Conservation (phyloP, 2,113 vertebrate genomes). For the Semicossyphus pulcher region DNA sequence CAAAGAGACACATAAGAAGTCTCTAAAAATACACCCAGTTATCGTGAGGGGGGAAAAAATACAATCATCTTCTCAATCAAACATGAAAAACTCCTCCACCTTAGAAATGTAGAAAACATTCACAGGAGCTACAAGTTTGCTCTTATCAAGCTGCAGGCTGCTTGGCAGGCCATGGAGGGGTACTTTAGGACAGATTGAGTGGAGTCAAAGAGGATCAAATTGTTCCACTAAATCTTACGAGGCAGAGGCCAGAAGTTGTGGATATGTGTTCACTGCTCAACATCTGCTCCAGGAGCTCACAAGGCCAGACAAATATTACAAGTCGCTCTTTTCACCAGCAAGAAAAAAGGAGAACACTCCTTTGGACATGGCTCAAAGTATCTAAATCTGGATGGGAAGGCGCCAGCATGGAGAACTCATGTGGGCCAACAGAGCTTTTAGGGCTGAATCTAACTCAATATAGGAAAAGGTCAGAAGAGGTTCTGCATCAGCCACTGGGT, state of each 20-base stretch:
- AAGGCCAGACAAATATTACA: conserved; percentile 30
- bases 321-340: conserved; percentile 25
- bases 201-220: conserved; percentile 57
- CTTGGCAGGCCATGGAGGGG: conserved; percentile 17
- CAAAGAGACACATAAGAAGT: not conserved
- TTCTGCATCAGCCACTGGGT: no score
- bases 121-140: not conserved
- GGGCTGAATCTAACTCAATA: not conserved
- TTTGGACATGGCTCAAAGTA: not conserved
- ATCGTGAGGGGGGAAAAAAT: no score
- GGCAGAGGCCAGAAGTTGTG: conserved; percentile 31
- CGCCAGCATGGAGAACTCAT: conserved; percentile 19
- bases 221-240: conserved; percentile 53
- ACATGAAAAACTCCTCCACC: no score
- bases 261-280: conserved; percentile 30
- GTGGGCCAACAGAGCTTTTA: not conserved
- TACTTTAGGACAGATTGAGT: conserved; percentile 35
- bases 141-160: conserved; percentile 3
- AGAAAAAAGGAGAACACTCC: conserved; percentile 9
- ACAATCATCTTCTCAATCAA: no score
- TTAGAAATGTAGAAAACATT: not conserved
- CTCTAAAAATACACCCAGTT: not conserved
- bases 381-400: conserved; percentile 15
- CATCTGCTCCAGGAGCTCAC: conserved; percentile 54
- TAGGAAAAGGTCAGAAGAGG: not conserved